Conservation (phyloP, 2,113 vertebrate species). For the Emydura subglobosa region DNA sequence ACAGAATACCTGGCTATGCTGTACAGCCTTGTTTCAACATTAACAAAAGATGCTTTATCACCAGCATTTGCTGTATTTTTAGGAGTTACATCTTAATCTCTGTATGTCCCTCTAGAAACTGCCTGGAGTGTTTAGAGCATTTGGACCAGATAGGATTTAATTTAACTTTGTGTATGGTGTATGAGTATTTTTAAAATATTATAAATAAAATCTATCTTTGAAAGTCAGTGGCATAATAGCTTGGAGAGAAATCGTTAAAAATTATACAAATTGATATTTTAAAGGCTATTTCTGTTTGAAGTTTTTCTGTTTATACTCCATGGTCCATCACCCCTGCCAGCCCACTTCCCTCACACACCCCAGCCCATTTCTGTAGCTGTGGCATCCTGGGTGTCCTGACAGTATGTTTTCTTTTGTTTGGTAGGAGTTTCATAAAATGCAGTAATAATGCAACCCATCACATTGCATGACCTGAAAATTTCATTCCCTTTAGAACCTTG, state of each 20-base stretch:
- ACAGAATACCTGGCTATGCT: slow-evolving; percentile 35
- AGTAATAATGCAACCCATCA: neutral
- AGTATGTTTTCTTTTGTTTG: neutral
- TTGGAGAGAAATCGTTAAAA: neutral
- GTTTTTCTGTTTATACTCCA: neutral
- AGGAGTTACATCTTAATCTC: slow-evolving; percentile 28
- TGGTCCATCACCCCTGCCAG: neutral
- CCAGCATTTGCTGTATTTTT: slow-evolving; percentile 22
- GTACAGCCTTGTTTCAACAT: slow-evolving; percentile 30
- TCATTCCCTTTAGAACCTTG: neutral
- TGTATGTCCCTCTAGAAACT: slow-evolving; percentile 10
- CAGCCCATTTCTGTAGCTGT: neutral
- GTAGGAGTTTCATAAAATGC: neutral
- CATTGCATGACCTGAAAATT: neutral
- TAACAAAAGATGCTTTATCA: slow-evolving; percentile 47
- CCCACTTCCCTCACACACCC: neutral
- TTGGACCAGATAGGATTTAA: slow-evolving; percentile 11
- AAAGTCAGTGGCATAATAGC: neutral
- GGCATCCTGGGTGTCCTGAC: neutral
- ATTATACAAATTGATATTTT: neutral
- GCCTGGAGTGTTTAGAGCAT: neutral
- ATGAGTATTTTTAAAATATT: neutral
- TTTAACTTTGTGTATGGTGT: neutral
- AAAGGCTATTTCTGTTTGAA: slow-evolving; percentile 6
- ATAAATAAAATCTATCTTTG: neutral